A percentile compares a stretch with the other conserved stretches of the same genome.
Evolutionary conservation across 2,113 vertebrate genomes (phyloP).

Genomic region (mouse (Mus musculus)): GRCm39 chr7:63710501-63711000

Average conservation of each 20-base stretch:
- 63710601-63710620: slow-evolving; percentile 1
- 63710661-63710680: not conserved
- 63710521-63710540: not conserved
- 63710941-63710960: not conserved
- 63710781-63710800: not conserved
- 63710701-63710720: not conserved
- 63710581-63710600: slow-evolving; percentile 11
- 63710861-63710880: not conserved
- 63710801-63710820: not conserved
- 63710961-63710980: not conserved
- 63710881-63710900: not conserved
- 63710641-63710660: not conserved
- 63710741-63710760: not conserved
- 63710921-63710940: not conserved
- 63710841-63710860: not conserved
- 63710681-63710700: not conserved
- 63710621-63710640: slow-evolving; percentile 6
- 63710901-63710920: not conserved
- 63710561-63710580: slow-evolving; percentile 1
- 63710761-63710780: not conserved
- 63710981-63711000: not conserved
- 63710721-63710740: not conserved
- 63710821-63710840: not conserved
- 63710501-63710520: not conserved
- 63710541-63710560: not conserved